Conservation (phyloP, 2,113 vertebrate species). For the Mobula birostris region DNA sequence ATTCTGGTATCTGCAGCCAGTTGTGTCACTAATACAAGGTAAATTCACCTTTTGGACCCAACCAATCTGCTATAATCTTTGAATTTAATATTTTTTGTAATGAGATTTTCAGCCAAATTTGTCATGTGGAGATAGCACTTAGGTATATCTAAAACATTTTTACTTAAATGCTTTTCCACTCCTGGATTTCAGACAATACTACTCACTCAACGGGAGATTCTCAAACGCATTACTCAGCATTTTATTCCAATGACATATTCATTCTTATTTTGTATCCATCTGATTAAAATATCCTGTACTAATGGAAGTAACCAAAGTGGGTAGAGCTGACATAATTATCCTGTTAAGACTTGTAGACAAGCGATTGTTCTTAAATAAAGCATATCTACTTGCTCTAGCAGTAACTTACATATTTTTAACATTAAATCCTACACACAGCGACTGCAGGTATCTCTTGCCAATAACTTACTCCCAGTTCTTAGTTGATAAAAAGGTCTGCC, state of each 20-base stretch:
- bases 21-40: no score
- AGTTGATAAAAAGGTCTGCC: background rate
- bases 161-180: background rate
- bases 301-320: background rate
- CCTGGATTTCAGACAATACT: no score
- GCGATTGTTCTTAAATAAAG: background rate
- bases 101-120: background rate
- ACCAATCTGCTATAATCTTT: background rate
- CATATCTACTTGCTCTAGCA: slow-evolving; percentile 13
- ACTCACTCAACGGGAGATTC: background rate
- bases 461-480: background rate
- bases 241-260: background rate
- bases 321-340: background rate
- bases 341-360: background rate
- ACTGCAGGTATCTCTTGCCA: background rate
- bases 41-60: background rate
- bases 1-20: no score
- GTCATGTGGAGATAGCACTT: background rate
- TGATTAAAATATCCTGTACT: background rate
- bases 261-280: background rate
- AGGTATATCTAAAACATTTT: background rate
- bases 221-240: background rate
- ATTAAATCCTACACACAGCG: background rate
- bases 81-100: background rate
- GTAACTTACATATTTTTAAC: background rate